phyloP scores from a whole-genome alignment of 2,797 vertebrate genomes.

The Distichodus sexfasciatus region DNA sequence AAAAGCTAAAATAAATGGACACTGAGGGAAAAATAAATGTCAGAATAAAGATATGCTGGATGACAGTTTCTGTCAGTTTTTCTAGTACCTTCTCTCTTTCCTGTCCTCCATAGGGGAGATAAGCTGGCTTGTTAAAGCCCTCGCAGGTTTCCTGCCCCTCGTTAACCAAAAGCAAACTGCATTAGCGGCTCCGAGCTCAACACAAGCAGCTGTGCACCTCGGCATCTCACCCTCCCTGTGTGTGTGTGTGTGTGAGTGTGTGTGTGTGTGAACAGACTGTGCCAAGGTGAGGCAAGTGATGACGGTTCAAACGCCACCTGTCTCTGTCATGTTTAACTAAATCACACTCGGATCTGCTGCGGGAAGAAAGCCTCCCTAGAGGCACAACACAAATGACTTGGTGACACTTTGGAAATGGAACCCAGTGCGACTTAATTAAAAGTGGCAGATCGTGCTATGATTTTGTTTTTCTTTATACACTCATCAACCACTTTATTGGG shows the following conservation, averaged over 20 bases:
- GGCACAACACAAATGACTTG: neutral
- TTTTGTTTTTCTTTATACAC: neutral
- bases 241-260: neutral
- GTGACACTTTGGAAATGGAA: neutral
- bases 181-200: neutral
- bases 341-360: neutral
- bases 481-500: no score
- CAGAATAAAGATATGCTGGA: neutral
- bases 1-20: no score
- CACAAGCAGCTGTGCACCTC: neutral
- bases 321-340: conserved; percentile 3
- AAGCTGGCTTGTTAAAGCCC: neutral
- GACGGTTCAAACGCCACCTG: neutral
- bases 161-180: conserved; percentile 8
- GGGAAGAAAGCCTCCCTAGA: neutral
- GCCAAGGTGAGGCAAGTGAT: neutral
- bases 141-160: neutral
- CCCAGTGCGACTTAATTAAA: neutral
- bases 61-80: no score
- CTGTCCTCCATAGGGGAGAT: neutral
- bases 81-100: neutral
- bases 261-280: no score
- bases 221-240: neutral
- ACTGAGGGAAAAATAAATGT: no score
- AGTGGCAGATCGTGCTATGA: neutral